Conservation (phyloP, 2,888 invertebrate genomes). For the Nomada hirtipes region DNA sequence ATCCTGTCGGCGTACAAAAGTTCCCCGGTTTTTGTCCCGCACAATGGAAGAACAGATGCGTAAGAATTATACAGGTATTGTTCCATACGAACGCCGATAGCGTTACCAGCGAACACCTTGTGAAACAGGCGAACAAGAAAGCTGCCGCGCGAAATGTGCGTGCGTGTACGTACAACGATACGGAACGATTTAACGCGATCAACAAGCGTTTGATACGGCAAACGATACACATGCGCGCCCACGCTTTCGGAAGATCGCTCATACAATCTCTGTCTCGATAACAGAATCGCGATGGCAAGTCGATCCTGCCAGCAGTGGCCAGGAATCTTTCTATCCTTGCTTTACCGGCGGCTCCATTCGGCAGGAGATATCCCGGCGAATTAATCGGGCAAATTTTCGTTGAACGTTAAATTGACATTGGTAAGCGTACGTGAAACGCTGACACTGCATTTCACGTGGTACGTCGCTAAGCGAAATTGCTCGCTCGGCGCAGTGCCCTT, state of each 20-base stretch:
- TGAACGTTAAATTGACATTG: conserved; percentile 8
- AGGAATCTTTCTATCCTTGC: not conserved
- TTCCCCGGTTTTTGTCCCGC: not conserved
- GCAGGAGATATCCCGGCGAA: conserved; percentile 4
- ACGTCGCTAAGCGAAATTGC: not conserved
- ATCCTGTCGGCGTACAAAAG: too few relatives aligned
- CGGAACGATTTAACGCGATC: conserved; percentile 21
- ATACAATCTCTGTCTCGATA: not conserved
- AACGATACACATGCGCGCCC: conserved; percentile 1
- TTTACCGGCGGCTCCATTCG: not conserved
- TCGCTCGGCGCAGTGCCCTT: not conserved
- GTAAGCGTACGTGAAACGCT: conserved; percentile 21
- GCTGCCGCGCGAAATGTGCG: conserved; percentile 43
- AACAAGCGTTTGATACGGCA: not conserved
- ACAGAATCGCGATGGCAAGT: not conserved
- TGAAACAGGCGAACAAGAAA: conserved; percentile 26
- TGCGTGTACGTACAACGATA: not conserved
- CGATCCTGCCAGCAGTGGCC: not conserved
- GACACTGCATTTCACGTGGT: conserved; percentile 8
- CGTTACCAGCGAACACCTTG: conserved; percentile 27
- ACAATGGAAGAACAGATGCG: not conserved
- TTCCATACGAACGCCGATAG: conserved; percentile 35
- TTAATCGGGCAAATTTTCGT: conserved; percentile 20
- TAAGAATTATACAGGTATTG: conserved; percentile 49
- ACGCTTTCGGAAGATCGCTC: not conserved